Conservation (phyloP, 1,140 invertebrate species). For the Drosophila sucinea region DNA sequence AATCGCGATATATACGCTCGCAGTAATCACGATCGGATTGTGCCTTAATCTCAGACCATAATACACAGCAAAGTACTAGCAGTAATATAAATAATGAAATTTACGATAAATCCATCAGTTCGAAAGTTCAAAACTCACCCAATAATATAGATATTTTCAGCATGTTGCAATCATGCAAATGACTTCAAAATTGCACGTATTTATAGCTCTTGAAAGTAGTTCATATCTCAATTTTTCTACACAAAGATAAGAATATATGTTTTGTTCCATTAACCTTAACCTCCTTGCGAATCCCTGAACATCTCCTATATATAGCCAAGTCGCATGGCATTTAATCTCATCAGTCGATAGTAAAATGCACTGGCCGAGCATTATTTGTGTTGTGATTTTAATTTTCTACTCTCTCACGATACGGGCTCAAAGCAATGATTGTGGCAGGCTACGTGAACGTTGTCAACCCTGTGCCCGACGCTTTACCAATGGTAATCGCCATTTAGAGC, state of each 20-base stretch:
- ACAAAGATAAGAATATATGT: not conserved
- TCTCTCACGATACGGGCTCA: slow-evolving; percentile 9
- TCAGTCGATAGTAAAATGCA: slow-evolving; percentile 28
- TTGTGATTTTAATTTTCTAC: slow-evolving; percentile 1
- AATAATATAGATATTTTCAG: slow-evolving; percentile 23
- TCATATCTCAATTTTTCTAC: not conserved
- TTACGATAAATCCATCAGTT: too few species aligned
- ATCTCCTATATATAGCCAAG: slow-evolving; percentile 6
- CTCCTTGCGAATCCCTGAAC: not conserved
- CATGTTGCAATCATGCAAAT: slow-evolving; percentile 7
- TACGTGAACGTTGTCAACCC: slow-evolving; percentile 22
- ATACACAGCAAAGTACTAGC: slow-evolving; percentile 17
- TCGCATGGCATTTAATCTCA: not conserved
- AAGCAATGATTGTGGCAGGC: slow-evolving; percentile 24
- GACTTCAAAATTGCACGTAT: not conserved
- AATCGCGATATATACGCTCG: slow-evolving; percentile 22
- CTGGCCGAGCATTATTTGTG: not conserved
- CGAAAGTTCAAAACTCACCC: slow-evolving; percentile 11
- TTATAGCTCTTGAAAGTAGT: slow-evolving; percentile 7
- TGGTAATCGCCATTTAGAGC: slow-evolving; percentile 26
- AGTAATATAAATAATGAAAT: not conserved
- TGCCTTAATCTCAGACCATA: slow-evolving; percentile 1
- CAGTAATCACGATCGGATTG: slow-evolving; percentile 29
- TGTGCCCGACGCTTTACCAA: slow-evolving; percentile 26
- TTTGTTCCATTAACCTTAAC: not conserved